These are phyloP conservation scores for Chondrosia reniformis DNA, from an alignment of 37 sponge, comb jelly and placozoan genomes.

Conservation along the genomic window DNA sequence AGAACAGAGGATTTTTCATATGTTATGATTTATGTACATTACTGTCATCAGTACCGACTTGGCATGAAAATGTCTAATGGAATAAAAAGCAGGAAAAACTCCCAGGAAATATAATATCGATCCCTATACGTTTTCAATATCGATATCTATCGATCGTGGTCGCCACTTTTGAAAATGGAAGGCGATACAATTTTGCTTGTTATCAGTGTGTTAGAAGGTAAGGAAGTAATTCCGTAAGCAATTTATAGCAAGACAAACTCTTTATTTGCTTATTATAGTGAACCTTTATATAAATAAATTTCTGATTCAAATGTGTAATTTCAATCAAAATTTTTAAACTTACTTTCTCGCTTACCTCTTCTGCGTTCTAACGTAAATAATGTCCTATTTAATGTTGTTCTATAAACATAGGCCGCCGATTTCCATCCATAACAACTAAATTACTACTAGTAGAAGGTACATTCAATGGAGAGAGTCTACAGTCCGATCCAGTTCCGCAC, in stretches of 20 bases:
- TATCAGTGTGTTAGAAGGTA: constrained; percentile 14
- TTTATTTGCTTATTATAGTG: background rate
- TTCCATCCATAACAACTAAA: constrained; percentile 53
- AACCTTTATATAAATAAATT: too few species aligned
- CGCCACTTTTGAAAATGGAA: background rate
- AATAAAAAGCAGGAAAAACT: too few species aligned
- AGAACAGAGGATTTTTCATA: too few species aligned
- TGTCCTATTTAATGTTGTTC: background rate
- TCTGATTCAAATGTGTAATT: too few species aligned
- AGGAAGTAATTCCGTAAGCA: background rate
- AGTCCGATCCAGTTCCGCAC: constrained; percentile 68
- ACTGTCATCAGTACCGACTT: too few species aligned
- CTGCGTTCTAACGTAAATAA: background rate
- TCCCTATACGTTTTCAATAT: too few species aligned
- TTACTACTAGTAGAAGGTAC: constrained; percentile 64
- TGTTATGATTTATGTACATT: too few species aligned
- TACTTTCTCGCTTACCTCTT: background rate
- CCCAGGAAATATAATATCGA: too few species aligned
- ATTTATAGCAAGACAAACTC: background rate
- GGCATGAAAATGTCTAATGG: too few species aligned
- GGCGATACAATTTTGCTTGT: constrained; percentile 2
- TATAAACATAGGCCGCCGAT: constrained; percentile 75
- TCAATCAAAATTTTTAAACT: too few species aligned
- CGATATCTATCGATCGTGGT: too few species aligned
- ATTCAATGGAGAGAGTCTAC: constrained; percentile 63